phyloP scores from a whole-genome alignment of 2,888 invertebrate genomes.

The Mayetiola destructor region DNA sequence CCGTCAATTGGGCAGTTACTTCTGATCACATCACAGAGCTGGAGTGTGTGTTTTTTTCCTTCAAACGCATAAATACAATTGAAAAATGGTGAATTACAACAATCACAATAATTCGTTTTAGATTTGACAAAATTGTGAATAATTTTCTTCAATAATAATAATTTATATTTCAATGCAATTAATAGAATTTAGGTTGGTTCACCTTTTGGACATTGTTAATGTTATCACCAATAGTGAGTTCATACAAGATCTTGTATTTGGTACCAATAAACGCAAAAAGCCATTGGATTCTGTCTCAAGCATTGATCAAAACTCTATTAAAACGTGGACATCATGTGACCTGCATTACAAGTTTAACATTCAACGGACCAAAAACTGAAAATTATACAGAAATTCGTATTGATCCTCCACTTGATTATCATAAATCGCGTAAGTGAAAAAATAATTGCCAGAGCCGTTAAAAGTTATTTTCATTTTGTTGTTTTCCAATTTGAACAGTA shows the following conservation, averaged over 20 bases:
- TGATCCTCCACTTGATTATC: conserved; percentile 30
- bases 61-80: too few relatives aligned
- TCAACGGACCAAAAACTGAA: conserved; percentile 14
- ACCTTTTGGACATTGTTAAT: too few relatives aligned
- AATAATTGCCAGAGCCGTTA: neutral
- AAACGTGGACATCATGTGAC: conserved; percentile 27
- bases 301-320: conserved; percentile 17
- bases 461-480: neutral
- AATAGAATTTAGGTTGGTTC: too few relatives aligned
- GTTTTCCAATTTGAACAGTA: too few relatives aligned
- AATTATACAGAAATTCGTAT: conserved; percentile 36
- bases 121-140: too few relatives aligned
- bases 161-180: too few relatives aligned
- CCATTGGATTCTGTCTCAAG: conserved; percentile 20
- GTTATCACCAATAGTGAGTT: neutral
- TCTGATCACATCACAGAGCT: too few relatives aligned
- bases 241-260: conserved; percentile 11
- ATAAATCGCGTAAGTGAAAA: conserved; percentile 15
- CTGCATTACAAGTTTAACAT: conserved; percentile 22
- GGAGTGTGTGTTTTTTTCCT: too few relatives aligned
- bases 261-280: conserved; percentile 19
- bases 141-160: too few relatives aligned
- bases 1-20: too few relatives aligned
- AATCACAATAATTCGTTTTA: too few relatives aligned
- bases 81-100: too few relatives aligned